Evolutionary conservation across 2,888 invertebrate species (phyloP).

Genomic region (Epinotia brunnichana): DNA sequence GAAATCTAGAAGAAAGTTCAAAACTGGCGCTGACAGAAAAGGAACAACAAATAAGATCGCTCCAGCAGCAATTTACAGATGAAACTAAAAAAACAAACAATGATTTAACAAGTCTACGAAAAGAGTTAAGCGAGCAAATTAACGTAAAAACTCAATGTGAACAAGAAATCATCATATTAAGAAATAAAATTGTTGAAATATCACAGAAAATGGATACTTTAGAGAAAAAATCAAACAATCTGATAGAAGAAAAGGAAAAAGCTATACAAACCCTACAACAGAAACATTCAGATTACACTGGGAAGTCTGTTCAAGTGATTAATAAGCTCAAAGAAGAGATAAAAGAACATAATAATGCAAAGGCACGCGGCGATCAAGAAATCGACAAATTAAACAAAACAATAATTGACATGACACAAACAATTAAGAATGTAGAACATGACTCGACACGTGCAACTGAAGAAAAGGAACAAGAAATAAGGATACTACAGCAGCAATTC

Average conservation of each 20-base stretch:
- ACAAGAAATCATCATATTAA: conserved; percentile 48
- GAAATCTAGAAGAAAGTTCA: conserved; percentile 61
- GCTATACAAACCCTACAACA: neutral
- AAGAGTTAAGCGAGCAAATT: conserved; percentile 69
- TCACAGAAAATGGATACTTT: neutral
- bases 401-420: conserved; percentile 2
- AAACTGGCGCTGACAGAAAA: conserved; percentile 63
- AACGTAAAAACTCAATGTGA: conserved; percentile 60
- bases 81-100: conserved; percentile 53
- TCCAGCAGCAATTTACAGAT: conserved; percentile 65
- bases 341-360: neutral
- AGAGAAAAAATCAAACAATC: neutral
- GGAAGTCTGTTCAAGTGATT: neutral
- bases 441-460: neutral
- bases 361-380: neutral
- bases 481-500: neutral
- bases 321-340: conserved; percentile 2
- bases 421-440: neutral
- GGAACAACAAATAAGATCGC: conserved; percentile 66
- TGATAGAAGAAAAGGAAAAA: neutral
- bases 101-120: neutral
- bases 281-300: neutral
- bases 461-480: neutral
- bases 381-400: conserved; percentile 5
- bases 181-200: neutral